phyloP scores from a whole-genome alignment of 2,113 vertebrate genomes.

The Rhizomys pruinosus region DNA sequence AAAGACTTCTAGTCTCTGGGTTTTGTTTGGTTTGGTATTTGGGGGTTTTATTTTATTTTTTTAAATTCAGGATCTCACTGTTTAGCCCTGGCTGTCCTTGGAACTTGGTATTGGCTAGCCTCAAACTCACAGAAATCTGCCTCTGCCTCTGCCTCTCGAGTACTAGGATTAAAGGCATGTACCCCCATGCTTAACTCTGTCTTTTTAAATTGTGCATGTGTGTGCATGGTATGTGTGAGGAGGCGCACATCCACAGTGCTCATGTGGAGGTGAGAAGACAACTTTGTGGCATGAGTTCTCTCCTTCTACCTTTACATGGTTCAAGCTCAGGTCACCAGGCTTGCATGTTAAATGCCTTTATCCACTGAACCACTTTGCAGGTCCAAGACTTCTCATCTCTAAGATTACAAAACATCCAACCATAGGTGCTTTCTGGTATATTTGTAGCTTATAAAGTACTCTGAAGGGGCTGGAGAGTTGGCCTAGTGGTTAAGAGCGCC shows the following conservation, averaged over 20 bases:
- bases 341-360: not conserved
- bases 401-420: not conserved
- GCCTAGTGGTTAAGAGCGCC: too few species aligned
- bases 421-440: not conserved
- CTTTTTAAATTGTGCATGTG: not conserved
- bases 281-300: not conserved
- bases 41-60: too few species aligned
- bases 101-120: too few species aligned
- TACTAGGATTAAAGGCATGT: too few species aligned
- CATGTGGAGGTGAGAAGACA: not conserved
- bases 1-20: not conserved
- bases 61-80: too few species aligned
- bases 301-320: not conserved
- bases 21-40: not conserved
- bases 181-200: not conserved
- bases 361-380: not conserved
- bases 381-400: not conserved
- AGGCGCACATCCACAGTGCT: not conserved
- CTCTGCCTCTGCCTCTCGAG: too few species aligned
- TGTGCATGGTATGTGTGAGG: not conserved
- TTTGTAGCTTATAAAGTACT: not conserved
- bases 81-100: too few species aligned
- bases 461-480: too few species aligned
- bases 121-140: too few species aligned
- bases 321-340: not conserved